Evolutionary conservation across 2,888 invertebrate genomes (phyloP).

Genomic region (Orthosia gothica): DNA sequence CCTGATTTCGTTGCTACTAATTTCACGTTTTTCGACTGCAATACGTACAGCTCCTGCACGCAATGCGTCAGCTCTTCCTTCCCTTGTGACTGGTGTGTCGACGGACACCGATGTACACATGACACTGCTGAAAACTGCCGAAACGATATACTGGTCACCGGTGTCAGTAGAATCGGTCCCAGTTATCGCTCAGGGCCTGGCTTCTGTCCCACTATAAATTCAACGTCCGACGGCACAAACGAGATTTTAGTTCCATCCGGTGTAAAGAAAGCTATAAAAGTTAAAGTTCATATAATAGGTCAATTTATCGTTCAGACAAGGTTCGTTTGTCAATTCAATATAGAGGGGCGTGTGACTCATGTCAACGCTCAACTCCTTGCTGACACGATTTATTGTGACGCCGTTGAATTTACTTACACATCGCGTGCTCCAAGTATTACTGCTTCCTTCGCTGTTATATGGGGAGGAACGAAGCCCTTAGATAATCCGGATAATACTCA

Average conservation of each 20-base stretch:
- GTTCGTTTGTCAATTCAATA: constrained; percentile 98
- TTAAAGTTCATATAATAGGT: constrained; percentile 98
- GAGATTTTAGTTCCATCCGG: constrained; percentile 98
- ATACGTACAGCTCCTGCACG: constrained; percentile 98
- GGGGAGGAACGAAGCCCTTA: constrained; percentile 98
- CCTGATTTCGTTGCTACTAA: constrained; percentile 99
- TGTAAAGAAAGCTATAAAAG: constrained; percentile 97
- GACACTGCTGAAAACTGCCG: constrained; percentile 98
- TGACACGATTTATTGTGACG: constrained; percentile 98
- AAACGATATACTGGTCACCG: constrained; percentile 98
- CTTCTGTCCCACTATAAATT: constrained; percentile 98
- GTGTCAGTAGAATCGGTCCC: constrained; percentile 97
- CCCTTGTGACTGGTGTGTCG: constrained; percentile 99
- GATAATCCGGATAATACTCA: constrained; percentile 99
- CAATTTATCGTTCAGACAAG: constrained; percentile 98
- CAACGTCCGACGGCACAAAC: constrained; percentile 96
- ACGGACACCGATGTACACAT: constrained; percentile 98
- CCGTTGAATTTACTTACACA: constrained; percentile 98
- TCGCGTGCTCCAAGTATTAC: constrained; percentile 97
- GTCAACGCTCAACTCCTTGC: constrained; percentile 97
- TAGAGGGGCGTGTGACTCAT: constrained; percentile 98
- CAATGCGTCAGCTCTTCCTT: constrained; percentile 99
- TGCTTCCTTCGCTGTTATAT: constrained; percentile 98
- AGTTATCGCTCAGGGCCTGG: constrained; percentile 98
- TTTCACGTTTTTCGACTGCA: constrained; percentile 99